phyloP scores from a whole-genome alignment of 2,113 vertebrate species.

The Seriola quinqueradiata region DNA sequence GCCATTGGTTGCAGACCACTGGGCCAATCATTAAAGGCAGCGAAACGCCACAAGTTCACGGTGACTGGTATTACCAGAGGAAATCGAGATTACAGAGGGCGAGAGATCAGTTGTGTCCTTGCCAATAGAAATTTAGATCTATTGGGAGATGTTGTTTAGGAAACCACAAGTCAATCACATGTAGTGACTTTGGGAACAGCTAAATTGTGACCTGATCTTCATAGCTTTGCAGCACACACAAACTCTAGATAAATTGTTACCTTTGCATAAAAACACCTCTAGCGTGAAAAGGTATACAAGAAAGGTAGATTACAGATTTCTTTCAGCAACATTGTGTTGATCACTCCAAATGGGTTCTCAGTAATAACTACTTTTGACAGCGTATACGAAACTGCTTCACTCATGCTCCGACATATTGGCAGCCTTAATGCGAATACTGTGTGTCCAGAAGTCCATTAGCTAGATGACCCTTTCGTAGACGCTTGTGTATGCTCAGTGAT shows the following conservation, averaged over 20 bases:
- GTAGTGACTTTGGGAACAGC: constrained; percentile 25
- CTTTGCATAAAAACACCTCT: constrained; percentile 26
- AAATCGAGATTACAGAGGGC: constrained; percentile 78
- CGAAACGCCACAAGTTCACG: constrained; percentile 78
- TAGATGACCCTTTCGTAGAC: constrained; percentile 66
- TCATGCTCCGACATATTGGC: constrained; percentile 37
- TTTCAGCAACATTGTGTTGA: constrained; percentile 1
- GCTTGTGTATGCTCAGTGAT: constrained; percentile 74
- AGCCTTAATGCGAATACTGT: constrained; percentile 45
- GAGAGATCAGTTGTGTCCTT: constrained; percentile 70
- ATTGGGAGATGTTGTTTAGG: constrained; percentile 29
- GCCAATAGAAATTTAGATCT: constrained; percentile 73
- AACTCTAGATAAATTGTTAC: constrained; percentile 1
- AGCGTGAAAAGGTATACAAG: constrained; percentile 18
- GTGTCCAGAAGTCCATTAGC: constrained; percentile 74
- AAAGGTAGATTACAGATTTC: constrained; percentile 38
- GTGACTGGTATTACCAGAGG: constrained; percentile 75
- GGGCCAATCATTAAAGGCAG: constrained; percentile 82
- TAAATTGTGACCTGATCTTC: constrained; percentile 30
- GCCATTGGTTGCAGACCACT: constrained; percentile 78
- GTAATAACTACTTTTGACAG: constrained; percentile 55
- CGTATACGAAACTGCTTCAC: constrained; percentile 37
- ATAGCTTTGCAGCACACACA: constrained; percentile 5
- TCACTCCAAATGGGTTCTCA: constrained; percentile 1
- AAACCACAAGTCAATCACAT: constrained; percentile 45